Conservation (phyloP, 2,113 vertebrate species). For the Corythoichthys intestinalis region DNA sequence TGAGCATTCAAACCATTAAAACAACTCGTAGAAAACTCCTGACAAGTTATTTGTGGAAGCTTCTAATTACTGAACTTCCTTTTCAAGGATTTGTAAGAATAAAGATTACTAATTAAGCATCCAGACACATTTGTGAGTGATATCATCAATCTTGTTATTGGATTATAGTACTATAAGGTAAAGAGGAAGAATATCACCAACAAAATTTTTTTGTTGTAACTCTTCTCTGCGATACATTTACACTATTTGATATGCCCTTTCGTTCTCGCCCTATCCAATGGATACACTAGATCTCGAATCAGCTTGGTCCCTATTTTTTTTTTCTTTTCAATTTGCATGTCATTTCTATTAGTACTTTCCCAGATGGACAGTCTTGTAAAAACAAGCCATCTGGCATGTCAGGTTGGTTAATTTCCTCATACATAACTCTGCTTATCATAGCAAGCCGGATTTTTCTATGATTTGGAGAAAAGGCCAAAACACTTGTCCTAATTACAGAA, state of each 20-base stretch:
- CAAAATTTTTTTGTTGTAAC: not conserved
- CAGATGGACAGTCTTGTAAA: not conserved
- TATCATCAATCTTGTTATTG: not conserved
- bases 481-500: slow-evolving; percentile 7
- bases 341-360: not conserved
- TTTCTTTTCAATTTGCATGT: not conserved
- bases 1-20: slow-evolving; percentile 18
- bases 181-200: not conserved
- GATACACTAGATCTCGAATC: not conserved
- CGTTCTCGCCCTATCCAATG: not conserved
- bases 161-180: not conserved
- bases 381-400: slow-evolving; percentile 23
- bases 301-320: not conserved
- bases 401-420: slow-evolving; percentile 23
- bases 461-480: slow-evolving; percentile 6
- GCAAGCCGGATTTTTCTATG: slow-evolving; percentile 16
- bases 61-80: not conserved
- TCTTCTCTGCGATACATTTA: not conserved
- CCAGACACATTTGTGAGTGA: not conserved
- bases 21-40: slow-evolving; percentile 24
- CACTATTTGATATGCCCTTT: not conserved
- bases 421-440: slow-evolving; percentile 11
- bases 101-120: not conserved
- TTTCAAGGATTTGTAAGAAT: not conserved
- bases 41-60: slow-evolving; percentile 6